Percentiles rank a stretch among this genome's conserved stretches.
Conservation (phyloP, 1,140 invertebrate species). For the Drosophila dunni region DNA sequence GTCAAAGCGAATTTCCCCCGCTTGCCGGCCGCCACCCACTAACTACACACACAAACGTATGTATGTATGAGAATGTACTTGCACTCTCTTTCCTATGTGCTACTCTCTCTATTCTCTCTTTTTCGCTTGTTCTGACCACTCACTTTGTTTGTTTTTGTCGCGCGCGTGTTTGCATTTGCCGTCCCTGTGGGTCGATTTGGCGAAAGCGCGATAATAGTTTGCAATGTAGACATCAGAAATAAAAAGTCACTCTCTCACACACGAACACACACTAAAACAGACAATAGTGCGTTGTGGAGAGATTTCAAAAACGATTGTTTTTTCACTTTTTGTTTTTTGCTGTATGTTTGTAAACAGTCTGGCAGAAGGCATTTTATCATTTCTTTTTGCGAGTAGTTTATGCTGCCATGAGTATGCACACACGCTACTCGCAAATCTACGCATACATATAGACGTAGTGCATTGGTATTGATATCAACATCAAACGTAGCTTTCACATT, state of each 20-base stretch:
- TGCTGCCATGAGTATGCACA: constrained; percentile 1
- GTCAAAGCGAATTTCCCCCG: constrained; percentile 30
- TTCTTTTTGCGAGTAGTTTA: constrained; percentile 45
- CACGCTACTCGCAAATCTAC: not conserved
- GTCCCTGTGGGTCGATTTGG: constrained; percentile 49
- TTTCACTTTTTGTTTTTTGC: constrained; percentile 17
- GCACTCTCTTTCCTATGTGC: constrained; percentile 11
- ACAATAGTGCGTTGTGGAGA: constrained; percentile 29
- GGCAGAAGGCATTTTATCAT: constrained; percentile 41
- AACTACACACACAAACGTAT: constrained; percentile 2
- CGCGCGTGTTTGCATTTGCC: constrained; percentile 71
- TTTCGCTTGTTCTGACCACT: constrained; percentile 17
- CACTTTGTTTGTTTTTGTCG: constrained; percentile 71
- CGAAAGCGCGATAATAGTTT: constrained; percentile 66
- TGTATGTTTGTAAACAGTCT: constrained; percentile 69
- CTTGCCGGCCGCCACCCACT: constrained; percentile 55
- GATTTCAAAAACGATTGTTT: constrained; percentile 55
- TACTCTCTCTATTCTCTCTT: constrained; percentile 2
- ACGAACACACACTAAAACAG: constrained; percentile 9
- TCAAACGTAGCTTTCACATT: constrained; percentile 67
- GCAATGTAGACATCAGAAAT: constrained; percentile 37
- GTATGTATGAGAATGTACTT: constrained; percentile 10
- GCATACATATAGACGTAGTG: constrained; percentile 1
- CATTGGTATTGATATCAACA: constrained; percentile 15
- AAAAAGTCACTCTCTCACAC: constrained; percentile 13